These are phyloP conservation scores for Aquatica leii DNA, from an alignment of 2,888 invertebrate species.

Conservation along the genomic window DNA sequence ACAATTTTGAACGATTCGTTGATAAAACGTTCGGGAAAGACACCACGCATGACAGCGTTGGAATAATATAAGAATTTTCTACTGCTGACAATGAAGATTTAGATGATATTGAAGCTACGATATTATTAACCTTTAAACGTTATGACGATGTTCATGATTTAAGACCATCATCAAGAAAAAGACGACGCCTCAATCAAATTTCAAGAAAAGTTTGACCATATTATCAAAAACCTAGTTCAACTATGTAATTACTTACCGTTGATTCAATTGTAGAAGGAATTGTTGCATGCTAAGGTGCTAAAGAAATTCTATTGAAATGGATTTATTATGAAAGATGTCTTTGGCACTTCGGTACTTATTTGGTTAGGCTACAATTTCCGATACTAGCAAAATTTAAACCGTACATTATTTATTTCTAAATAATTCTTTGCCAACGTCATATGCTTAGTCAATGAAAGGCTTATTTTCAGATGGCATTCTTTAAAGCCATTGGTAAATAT, in stretches of 20 bases:
- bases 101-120: not conserved
- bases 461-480: too few species aligned
- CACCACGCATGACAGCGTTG: not conserved
- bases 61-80: conserved; percentile 3
- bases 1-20: not conserved
- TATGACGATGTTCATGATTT: not conserved
- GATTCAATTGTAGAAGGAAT: not conserved
- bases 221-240: not conserved
- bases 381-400: not conserved
- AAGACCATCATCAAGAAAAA: not conserved
- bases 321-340: not conserved
- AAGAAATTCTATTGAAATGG: not conserved
- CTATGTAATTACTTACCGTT: not conserved
- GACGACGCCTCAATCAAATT: not conserved
- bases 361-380: conserved; percentile 1
- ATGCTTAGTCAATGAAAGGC: not conserved
- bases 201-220: not conserved
- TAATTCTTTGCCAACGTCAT: conserved; percentile 1
- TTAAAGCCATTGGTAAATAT: too few species aligned
- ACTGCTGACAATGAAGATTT: not conserved
- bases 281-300: not conserved
- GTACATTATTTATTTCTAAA: not conserved
- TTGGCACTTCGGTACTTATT: not conserved
- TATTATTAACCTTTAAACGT: not conserved
- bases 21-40: not conserved